Evolutionary conservation across 1,140 invertebrate genomes (phyloP).

Genomic region (Drosophila virilis): DNA sequence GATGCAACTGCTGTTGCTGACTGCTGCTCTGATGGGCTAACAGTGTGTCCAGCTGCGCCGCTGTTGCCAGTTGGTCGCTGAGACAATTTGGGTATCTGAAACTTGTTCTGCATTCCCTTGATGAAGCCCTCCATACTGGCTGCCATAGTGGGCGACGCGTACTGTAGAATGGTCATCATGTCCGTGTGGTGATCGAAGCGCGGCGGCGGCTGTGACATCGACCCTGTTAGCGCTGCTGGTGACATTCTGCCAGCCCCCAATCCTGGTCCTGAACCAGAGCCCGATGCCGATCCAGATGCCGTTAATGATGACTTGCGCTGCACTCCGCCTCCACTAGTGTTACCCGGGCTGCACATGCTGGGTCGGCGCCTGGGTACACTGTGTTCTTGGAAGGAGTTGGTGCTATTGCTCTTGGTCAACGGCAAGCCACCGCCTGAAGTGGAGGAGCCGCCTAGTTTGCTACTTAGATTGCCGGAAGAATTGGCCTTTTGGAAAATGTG

Average conservation of each 20-base stretch:
- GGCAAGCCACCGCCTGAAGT: conserved; percentile 48
- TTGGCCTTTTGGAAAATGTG: conserved; percentile 79
- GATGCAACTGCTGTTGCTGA: conserved; percentile 11
- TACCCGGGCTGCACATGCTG: conserved; percentile 54
- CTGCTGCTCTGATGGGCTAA: conserved; percentile 28
- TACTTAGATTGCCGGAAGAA: conserved; percentile 76
- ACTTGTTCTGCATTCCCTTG: conserved; percentile 92
- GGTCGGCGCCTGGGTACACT: conserved; percentile 56
- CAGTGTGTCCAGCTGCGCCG: conserved; percentile 24
- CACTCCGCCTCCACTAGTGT: conserved; percentile 10
- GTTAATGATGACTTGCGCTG: conserved; percentile 44
- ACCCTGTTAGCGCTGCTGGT: conserved; percentile 58
- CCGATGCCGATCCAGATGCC: conserved; percentile 1
- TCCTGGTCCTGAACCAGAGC: conserved; percentile 22
- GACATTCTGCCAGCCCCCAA: conserved; percentile 46
- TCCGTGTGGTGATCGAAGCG: conserved; percentile 76
- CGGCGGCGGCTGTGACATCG: conserved; percentile 62
- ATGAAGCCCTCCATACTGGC: conserved; percentile 88
- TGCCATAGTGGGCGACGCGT: conserved; percentile 75
- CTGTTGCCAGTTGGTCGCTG: conserved; percentile 43
- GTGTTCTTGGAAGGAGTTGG: conserved; percentile 67
- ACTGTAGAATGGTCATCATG: conserved; percentile 82
- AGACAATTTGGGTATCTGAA: conserved; percentile 93
- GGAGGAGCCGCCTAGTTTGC: conserved; percentile 57
- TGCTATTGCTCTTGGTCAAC: conserved; percentile 76